A percentile compares a stretch with the other conserved stretches of the same genome.
Evolutionary conservation across 2,113 vertebrate species (phyloP).

Genomic region (Cichladusa arquata): DNA sequence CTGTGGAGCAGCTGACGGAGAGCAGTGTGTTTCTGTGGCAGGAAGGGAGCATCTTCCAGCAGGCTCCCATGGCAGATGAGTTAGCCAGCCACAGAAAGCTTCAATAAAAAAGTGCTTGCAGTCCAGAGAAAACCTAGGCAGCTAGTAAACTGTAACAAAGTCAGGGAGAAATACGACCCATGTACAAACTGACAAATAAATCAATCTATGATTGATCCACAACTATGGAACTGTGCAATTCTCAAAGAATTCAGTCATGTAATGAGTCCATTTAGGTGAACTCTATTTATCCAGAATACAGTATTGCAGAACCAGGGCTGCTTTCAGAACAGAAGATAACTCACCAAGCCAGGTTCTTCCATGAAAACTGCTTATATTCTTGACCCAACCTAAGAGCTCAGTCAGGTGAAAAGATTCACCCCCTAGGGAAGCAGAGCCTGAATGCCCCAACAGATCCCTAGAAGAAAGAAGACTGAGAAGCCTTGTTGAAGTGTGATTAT

Average conservation of each 20-base stretch:
- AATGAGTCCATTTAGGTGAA: neutral
- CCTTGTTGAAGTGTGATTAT: neutral
- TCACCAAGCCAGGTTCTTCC: neutral
- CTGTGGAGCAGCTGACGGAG: neutral
- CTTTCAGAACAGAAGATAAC: neutral
- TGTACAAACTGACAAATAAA: neutral
- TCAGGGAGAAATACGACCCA: fast-evolving
- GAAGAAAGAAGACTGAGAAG: neutral
- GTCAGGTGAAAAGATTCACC: neutral
- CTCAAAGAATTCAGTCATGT: neutral
- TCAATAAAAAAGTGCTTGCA: neutral
- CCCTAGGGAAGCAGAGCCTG: neutral
- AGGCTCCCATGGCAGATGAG: neutral
- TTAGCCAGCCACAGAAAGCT: neutral
- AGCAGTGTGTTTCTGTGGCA: neutral
- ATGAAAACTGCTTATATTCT: neutral
- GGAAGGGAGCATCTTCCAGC: neutral
- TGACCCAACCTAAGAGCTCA: neutral
- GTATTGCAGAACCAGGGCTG: neutral
- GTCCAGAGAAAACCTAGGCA: neutral
- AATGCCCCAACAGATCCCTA: neutral
- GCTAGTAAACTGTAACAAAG: neutral
- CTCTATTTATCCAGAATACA: neutral
- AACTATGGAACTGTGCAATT: neutral
- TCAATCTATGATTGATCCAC: too few species aligned